A percentile compares a stretch with the other conserved stretches of the same genome.
Conservation (phyloP, 2,797 vertebrate genomes). For the Crenuchus spilurus region DNA sequence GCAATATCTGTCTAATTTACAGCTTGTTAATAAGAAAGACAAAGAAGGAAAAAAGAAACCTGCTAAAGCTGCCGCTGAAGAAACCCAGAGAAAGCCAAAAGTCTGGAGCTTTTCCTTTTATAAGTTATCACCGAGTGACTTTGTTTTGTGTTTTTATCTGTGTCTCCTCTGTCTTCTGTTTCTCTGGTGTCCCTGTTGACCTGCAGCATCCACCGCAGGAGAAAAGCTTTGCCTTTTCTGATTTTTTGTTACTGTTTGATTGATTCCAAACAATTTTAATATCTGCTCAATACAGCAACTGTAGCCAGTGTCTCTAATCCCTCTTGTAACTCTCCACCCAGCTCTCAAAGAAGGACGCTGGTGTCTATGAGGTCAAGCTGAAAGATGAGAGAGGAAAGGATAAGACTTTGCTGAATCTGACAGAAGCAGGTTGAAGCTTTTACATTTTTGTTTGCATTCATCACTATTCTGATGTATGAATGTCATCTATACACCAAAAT, state of each 20-base stretch:
- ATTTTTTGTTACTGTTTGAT: conserved; percentile 59
- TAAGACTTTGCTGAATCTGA: conserved; percentile 84
- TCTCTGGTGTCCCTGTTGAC: conserved; percentile 63
- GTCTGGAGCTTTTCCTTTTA: conserved; percentile 75
- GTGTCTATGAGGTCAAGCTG: conserved; percentile 88
- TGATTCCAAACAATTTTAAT: conserved; percentile 35
- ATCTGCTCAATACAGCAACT: background rate
- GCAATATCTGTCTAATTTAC: conserved; percentile 79
- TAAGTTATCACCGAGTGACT: conserved; percentile 69
- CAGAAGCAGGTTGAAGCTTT: conserved; percentile 81
- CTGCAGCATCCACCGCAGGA: conserved; percentile 73
- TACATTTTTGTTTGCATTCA: background rate
- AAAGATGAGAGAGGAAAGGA: conserved; percentile 93
- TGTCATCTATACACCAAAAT: background rate
- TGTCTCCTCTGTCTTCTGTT: conserved; percentile 59
- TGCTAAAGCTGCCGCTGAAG: conserved; percentile 59
- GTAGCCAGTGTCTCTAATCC: conserved; percentile 12
- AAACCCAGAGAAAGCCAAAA: conserved; percentile 72
- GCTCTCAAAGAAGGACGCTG: conserved; percentile 92
- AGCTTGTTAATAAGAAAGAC: conserved; percentile 79
- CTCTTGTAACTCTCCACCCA: conserved; percentile 55
- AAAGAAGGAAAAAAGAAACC: conserved; percentile 65
- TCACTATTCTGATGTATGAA: background rate
- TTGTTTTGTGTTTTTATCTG: conserved; percentile 54
- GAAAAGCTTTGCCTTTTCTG: conserved; percentile 78